A percentile compares a stretch with the other conserved stretches of the same genome.
Evolutionary conservation across 2,113 vertebrate genomes (phyloP).

Genomic region (Deroptyus accipitrinus): DNA sequence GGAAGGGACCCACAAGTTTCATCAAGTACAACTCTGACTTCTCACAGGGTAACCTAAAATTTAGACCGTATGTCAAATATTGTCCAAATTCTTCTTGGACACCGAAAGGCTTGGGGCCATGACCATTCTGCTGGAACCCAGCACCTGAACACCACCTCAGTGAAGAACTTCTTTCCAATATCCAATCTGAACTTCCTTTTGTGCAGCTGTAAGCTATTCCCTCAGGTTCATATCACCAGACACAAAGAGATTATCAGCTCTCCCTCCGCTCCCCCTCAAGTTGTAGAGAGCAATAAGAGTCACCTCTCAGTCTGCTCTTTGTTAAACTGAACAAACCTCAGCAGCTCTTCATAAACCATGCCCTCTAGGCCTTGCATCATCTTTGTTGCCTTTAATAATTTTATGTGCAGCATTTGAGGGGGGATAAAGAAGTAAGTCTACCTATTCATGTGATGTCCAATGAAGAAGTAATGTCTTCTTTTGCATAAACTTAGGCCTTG

Average conservation of each 20-base stretch:
- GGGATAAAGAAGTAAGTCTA: neutral
- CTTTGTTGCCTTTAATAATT: neutral
- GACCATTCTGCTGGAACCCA: neutral
- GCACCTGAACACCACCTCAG: neutral
- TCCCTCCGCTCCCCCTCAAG: rapidly evolving
- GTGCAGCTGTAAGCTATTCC: neutral
- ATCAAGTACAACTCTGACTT: neutral
- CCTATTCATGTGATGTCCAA: neutral
- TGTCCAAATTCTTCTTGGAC: neutral
- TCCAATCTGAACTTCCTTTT: neutral
- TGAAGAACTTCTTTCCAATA: neutral
- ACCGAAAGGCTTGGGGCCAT: neutral
- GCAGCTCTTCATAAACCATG: neutral
- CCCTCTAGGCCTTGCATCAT: neutral
- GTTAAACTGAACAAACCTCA: neutral
- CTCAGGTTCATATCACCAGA: rapidly evolving
- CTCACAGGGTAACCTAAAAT: neutral
- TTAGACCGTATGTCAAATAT: neutral
- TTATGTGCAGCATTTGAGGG: neutral
- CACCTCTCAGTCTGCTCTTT: neutral
- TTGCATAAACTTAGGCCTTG: neutral
- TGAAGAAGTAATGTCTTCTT: neutral
- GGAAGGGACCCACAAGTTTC: neutral
- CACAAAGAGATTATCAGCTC: neutral
- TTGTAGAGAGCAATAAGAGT: neutral